Conservation (phyloP, 2,113 vertebrate species). For the Gavia stellata region DNA sequence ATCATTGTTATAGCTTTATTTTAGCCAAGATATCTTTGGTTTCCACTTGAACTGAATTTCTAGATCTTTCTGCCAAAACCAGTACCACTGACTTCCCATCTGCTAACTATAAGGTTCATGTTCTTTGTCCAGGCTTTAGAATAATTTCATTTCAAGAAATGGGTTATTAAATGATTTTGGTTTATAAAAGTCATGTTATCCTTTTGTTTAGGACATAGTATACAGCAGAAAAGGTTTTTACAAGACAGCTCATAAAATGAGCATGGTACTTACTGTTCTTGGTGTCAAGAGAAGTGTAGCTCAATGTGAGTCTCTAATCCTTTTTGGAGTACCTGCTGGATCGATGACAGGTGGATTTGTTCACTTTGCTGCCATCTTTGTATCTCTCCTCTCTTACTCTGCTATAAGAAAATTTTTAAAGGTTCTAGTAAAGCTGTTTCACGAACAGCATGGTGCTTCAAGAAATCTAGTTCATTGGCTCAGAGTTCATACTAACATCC, state of each 20-base stretch:
- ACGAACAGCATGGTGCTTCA: not conserved
- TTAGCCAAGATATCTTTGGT: not conserved
- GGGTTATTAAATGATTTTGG: not conserved
- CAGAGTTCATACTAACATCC: not conserved
- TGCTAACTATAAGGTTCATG: not conserved
- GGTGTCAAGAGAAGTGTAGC: not conserved
- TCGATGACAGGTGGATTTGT: not conserved
- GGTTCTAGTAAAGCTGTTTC: not conserved
- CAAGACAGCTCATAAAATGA: not conserved
- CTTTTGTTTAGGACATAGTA: not conserved
- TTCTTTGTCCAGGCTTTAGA: not conserved
- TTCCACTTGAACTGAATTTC: not conserved
- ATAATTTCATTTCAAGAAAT: not conserved
- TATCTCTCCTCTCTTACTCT: not conserved
- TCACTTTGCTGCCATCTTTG: not conserved
- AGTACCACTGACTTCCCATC: not conserved
- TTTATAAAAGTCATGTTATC: not conserved
- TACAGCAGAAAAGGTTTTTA: not conserved
- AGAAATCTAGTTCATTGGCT: not conserved
- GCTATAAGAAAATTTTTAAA: not conserved
- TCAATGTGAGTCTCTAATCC: not conserved
- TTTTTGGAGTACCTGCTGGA: not conserved
- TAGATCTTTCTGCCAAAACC: not conserved
- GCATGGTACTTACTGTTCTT: not conserved
- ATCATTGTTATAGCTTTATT: not conserved